Evolutionary conservation across 2,113 vertebrate species (phyloP), one percentile per base, ranked within the genome.

Genomic region (Phyllostomus hastatus): DNA sequence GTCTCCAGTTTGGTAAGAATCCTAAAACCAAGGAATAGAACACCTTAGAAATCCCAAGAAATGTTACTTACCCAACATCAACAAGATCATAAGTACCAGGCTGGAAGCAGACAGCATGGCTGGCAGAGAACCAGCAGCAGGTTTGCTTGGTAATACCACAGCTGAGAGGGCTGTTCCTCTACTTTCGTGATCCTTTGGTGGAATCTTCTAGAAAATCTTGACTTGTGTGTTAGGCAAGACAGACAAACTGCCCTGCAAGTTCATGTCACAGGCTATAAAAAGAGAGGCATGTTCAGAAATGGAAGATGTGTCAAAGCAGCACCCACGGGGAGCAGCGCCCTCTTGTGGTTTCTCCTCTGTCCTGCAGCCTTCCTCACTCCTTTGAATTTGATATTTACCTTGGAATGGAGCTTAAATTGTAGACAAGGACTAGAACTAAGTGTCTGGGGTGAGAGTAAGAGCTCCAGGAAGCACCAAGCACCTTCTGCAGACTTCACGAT

Each of bases 41-140:
- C 43, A 92, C 15, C 48, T 52, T 66, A 38, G 50, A 76, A 72
- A 31, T 67, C 91, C 43, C 72, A 14, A 87, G 31, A 70, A 48
- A 75, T 19, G 15, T 22, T 76, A 94, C 88, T 96, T 78, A 94
- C 95, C 52, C 50, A 95, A 10, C 41, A 93, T 85, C 43, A 86
- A 48, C 52, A 91, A 72, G 31, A 93, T 78, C 43, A 76, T 33
- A 46, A 95, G 14, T 52, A 35, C 75, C 12, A 46, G 69, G 52
- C 54, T 82, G 54, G 20, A 86, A 84, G 61, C 24, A 2, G 8
- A 48, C 24, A 48, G 54, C 80, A 88, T 90, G 61, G 38, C 46
- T 73, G 41, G 7, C 1, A 31, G 59, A 70, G 48, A 88, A 66
- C 10, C 38, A 19, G 59, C 11, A 10, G 78, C 14, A 64, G 22